Percentiles rank a stretch among this genome's conserved stretches.
phyloP scores from a whole-genome alignment of 92 coral and sea anemone genomes.

The Pocillopora grandis region DNA sequence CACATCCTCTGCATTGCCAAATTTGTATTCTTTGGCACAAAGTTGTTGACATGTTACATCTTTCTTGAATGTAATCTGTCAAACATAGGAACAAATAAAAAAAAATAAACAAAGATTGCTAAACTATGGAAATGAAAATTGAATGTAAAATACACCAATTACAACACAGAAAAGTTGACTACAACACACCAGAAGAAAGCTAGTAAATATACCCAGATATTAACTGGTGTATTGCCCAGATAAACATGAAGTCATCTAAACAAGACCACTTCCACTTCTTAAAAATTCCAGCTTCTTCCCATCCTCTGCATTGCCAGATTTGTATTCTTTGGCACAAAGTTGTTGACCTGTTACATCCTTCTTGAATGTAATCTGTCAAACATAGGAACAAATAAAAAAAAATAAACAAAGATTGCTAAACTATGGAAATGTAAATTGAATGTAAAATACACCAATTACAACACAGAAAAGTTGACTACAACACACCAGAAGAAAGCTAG shows the following conservation, averaged over 20 bases:
- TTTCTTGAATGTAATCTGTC: slow-evolving; percentile 60
- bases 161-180: too few relatives aligned
- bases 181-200: too few relatives aligned
- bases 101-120: neutral
- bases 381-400: neutral
- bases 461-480: too few relatives aligned
- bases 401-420: neutral
- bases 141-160: too few relatives aligned
- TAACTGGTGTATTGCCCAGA: neutral
- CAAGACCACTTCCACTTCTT: slow-evolving; percentile 55
- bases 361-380: slow-evolving; percentile 60
- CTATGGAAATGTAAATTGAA: too few relatives aligned
- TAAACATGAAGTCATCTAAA: neutral
- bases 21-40: slow-evolving; percentile 61
- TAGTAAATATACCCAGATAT: neutral
- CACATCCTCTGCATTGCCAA: slow-evolving; percentile 47
- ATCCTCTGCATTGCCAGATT: slow-evolving; percentile 38
- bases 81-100: neutral
- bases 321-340: slow-evolving; percentile 67
- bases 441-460: too few relatives aligned
- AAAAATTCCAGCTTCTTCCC: slow-evolving; percentile 83
- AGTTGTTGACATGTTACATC: slow-evolving; percentile 41
- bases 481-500: neutral
- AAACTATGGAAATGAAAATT: too few relatives aligned
- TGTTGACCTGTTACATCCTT: slow-evolving; percentile 29